Base-by-base conservation (phyloP, 2,113 vertebrate genomes). In the Eolophus roseicapilla region DNA sequence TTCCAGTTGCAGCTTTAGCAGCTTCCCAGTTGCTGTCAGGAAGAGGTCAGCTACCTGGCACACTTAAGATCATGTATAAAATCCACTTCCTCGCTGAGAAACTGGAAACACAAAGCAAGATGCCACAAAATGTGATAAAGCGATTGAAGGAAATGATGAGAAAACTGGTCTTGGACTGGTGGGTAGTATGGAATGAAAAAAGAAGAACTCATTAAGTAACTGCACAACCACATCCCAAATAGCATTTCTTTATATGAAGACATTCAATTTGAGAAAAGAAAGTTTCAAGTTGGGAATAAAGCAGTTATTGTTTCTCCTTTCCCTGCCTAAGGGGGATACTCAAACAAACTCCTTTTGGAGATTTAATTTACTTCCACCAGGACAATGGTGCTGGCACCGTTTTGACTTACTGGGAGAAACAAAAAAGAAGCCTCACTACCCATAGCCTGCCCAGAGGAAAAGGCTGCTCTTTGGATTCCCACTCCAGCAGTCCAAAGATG, bases 331-430 rank as follows among this genome's bases (percentile, higher is more conserved):
- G 68, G 90, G 82, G 31, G 23, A 91, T n/a, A 49, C 27, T 84
- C 62, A 96, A 91, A 88, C 88, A 96, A 96, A 91, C 62, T 74
- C 63, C 44, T 96, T 93, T 80, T 82, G 74, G 90, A 89, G 81
- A 91, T 91, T 84, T 93, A 87, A 95, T 95, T 96, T 89, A 86
- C 88, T 93, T 97, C 91, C 91, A 97, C 17, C 44, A 89, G 88
- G 91, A 96, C 95, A 96, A 96, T 92, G 74, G 70, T 31, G 86
- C 78, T 96, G 96, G 92, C 95, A 96, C 50, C 37, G 88, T 43
- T 79, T 33, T 37, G 88, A 44, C 77, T 91, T 28, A 65, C 74
- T 67, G 92, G 17, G 88, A 83, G 68, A 80, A 91, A 82, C 35
- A 68, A 82, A 74, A 86, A 86, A 62, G 47, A 65, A 93, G 86